These are phyloP conservation scores for Pterocles burchelli DNA, from an alignment of 2,113 vertebrate species.

Conservation along the genomic window DNA sequence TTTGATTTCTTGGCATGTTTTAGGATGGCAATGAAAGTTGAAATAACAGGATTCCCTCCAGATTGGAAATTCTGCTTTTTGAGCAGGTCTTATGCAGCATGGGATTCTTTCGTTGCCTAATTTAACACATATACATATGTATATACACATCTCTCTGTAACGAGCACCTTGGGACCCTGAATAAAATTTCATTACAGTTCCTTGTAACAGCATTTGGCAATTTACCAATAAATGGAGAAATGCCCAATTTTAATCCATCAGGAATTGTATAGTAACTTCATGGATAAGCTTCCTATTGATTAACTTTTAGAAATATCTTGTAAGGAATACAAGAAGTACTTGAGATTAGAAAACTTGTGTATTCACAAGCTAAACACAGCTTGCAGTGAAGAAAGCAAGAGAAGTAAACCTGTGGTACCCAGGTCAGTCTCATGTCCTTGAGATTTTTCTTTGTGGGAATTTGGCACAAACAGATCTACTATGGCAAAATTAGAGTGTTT, in stretches of 20 bases:
- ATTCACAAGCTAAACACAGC: background rate
- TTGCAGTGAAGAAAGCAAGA: background rate
- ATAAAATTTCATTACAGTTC: slow-evolving; percentile 31
- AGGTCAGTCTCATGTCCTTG: background rate
- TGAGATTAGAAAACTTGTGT: background rate
- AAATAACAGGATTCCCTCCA: slow-evolving; percentile 26
- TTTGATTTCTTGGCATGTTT: slow-evolving; percentile 35
- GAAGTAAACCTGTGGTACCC: background rate
- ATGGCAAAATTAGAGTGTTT: slow-evolving; percentile 44
- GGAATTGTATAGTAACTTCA: background rate
- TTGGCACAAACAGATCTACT: slow-evolving; percentile 38
- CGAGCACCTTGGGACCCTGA: background rate
- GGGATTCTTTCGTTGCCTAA: slow-evolving; percentile 4
- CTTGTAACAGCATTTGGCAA: slow-evolving; percentile 30
- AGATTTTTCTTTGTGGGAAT: slow-evolving; percentile 35
- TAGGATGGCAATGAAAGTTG: background rate
- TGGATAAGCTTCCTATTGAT: background rate
- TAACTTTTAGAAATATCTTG: background rate
- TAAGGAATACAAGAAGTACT: background rate
- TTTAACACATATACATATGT: background rate
- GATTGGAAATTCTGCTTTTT: slow-evolving; percentile 29
- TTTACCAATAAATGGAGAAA: background rate
- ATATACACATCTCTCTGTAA: background rate
- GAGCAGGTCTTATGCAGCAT: background rate
- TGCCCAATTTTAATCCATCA: slow-evolving; percentile 7